These are phyloP conservation scores for Eristalis tenax DNA, from an alignment of 2,888 invertebrate species.

Conservation along the genomic window DNA sequence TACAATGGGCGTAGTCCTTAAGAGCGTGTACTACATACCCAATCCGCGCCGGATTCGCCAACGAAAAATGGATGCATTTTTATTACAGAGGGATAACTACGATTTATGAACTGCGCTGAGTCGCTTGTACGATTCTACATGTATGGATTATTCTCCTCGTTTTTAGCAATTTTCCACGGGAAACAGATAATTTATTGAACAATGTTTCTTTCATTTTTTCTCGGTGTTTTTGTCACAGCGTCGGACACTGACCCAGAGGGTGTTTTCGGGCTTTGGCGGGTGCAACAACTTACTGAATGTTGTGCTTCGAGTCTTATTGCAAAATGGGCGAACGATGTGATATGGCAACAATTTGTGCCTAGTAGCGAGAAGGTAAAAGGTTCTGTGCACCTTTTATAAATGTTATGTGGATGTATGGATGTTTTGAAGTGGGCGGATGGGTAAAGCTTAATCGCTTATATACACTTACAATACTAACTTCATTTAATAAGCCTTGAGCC, in stretches of 20 bases:
- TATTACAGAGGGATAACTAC: slow-evolving; percentile 18
- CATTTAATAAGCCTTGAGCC: too few relatives aligned
- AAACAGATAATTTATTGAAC: slow-evolving; percentile 15
- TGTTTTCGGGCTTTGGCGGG: background rate
- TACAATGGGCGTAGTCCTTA: slow-evolving; percentile 7
- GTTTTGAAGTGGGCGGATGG: too few relatives aligned
- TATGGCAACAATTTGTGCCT: background rate
- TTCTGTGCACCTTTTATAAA: too few relatives aligned
- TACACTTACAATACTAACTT: too few relatives aligned
- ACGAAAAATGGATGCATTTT: slow-evolving; percentile 9
- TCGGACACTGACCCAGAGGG: background rate
- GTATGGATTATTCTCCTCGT: slow-evolving; percentile 13
- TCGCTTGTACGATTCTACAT: background rate
- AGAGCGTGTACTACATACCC: background rate
- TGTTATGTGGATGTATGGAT: too few relatives aligned
- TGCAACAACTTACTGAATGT: background rate
- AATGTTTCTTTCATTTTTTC: slow-evolving; percentile 6
- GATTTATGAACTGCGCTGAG: slow-evolving; percentile 26
- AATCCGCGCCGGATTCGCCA: background rate
- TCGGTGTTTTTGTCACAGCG: background rate
- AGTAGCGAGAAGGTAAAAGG: background rate
- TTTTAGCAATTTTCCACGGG: slow-evolving; percentile 7
- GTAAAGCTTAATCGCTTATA: too few relatives aligned
- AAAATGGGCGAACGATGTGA: background rate
- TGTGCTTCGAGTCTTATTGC: background rate